phyloP scores from a whole-genome alignment of 2,888 invertebrate species.

The Apamea crenata region DNA sequence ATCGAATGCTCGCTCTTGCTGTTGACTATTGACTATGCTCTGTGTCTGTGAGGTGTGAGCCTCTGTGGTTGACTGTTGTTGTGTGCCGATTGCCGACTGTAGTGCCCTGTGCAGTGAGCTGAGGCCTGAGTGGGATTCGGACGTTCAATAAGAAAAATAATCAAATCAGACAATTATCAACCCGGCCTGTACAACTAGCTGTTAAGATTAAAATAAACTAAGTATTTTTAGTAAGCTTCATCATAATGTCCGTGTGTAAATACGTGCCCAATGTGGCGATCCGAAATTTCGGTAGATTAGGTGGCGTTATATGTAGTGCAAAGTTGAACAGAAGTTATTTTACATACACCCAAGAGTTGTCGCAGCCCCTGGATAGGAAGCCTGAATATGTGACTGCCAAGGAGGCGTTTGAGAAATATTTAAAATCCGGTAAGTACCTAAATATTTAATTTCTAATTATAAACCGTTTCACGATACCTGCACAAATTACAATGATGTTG shows the following conservation, averaged over 20 bases:
- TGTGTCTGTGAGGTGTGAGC: too few relatives aligned
- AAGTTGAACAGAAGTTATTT: conserved; percentile 91
- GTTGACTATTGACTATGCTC: too few relatives aligned
- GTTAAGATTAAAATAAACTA: conserved; percentile 8
- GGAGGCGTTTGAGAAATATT: conserved; percentile 93
- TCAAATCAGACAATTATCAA: conserved; percentile 21
- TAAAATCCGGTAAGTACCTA: conserved; percentile 94
- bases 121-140: conserved; percentile 14
- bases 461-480: too few relatives aligned
- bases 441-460: neutral
- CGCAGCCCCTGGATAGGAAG: conserved; percentile 94
- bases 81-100: too few relatives aligned
- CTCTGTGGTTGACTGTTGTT: too few relatives aligned
- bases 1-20: neutral
- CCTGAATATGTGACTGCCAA: conserved; percentile 94
- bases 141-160: conserved; percentile 7
- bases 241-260: conserved; percentile 83
- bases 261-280: conserved; percentile 80
- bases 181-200: conserved; percentile 10
- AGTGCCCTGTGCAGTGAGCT: neutral
- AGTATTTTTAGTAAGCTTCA: conserved; percentile 11
- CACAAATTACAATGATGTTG: neutral
- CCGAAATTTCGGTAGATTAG: conserved; percentile 80
- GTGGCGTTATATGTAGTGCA: conserved; percentile 77
- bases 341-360: conserved; percentile 95